These are phyloP conservation scores for Lasioglossum vierecki DNA, from an alignment of 2,888 invertebrate genomes.

Conservation along the genomic window DNA sequence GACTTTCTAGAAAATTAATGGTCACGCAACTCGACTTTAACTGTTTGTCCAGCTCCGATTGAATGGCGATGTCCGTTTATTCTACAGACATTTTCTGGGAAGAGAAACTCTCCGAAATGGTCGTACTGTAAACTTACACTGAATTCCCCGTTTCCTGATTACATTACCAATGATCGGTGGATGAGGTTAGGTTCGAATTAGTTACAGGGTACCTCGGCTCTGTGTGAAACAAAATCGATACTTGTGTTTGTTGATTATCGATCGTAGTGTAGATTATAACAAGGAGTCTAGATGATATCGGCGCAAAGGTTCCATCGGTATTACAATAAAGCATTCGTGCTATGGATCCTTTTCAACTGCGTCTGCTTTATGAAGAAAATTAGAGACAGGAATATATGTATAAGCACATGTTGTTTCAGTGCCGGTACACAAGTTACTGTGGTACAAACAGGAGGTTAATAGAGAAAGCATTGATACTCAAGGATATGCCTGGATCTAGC, in stretches of 20 bases:
- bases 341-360: no score
- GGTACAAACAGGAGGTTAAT: no score
- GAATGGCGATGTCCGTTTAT: background rate
- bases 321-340: no score
- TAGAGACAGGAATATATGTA: no score
- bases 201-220: background rate
- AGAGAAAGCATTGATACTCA: background rate
- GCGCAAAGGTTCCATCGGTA: no score
- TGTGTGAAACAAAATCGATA: no score
- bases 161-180: background rate
- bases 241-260: no score
- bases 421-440: no score
- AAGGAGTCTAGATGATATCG: no score
- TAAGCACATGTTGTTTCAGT: no score
- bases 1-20: conserved; percentile 10
- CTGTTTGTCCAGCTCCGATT: conserved; percentile 1
- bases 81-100: background rate
- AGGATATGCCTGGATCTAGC: background rate
- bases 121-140: background rate
- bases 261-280: no score
- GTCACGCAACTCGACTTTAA: background rate
- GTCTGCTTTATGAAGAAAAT: no score
- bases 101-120: background rate
- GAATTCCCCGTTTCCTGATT: background rate
- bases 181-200: background rate